These are phyloP conservation scores for Hypena proboscidalis DNA, from an alignment of 2,888 invertebrate species.

Conservation along the genomic window DNA sequence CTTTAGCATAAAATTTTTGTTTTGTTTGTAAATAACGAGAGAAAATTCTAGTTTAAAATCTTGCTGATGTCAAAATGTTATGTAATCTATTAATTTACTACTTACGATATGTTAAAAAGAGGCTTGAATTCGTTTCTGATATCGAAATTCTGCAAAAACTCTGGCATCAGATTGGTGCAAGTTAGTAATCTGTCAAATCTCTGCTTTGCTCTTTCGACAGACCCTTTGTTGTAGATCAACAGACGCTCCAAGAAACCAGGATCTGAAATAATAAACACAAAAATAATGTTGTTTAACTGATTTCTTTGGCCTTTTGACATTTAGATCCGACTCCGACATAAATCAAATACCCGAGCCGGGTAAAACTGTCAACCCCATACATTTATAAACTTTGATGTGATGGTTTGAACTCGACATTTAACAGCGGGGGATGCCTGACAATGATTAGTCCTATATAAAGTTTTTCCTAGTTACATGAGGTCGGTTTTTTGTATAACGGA, in stretches of 20 bases:
- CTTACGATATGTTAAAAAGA: neutral
- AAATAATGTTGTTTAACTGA: neutral
- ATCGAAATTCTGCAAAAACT: constrained; percentile 6
- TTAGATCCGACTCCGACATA: too few species aligned
- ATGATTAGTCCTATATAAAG: too few species aligned
- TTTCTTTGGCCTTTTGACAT: too few species aligned
- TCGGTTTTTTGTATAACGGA: too few species aligned
- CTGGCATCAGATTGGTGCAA: neutral
- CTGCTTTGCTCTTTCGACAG: constrained; percentile 49
- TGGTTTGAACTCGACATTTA: too few species aligned
- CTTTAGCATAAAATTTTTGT: too few species aligned
- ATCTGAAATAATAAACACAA: constrained; percentile 25
- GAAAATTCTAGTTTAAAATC: neutral
- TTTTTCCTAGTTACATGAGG: too few species aligned
- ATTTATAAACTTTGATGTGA: too few species aligned
- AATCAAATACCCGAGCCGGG: too few species aligned
- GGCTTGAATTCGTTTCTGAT: constrained; percentile 1
- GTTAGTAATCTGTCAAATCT: constrained; percentile 46
- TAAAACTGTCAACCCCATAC: too few species aligned
- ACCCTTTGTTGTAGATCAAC: constrained; percentile 46
- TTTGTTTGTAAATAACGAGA: too few species aligned
- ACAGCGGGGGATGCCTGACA: too few species aligned
- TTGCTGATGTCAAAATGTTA: neutral
- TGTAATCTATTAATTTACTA: neutral
- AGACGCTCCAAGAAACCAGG: constrained; percentile 40